These are phyloP conservation scores for Sarotherodon lohbergeri DNA, from an alignment of 2,113 vertebrate genomes.

Conservation along the genomic window DNA sequence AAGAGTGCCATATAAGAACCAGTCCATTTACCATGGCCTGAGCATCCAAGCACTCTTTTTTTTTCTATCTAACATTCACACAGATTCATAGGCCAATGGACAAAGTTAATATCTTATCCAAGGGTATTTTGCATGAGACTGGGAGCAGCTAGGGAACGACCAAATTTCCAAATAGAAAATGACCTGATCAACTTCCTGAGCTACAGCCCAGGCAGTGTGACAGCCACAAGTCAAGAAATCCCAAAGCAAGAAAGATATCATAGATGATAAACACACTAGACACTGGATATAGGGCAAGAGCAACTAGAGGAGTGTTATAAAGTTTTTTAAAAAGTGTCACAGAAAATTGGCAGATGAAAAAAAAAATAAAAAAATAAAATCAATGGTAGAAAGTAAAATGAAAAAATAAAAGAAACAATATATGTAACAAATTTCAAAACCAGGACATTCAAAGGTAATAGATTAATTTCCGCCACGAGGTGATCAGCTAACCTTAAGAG, in stretches of 20 bases:
- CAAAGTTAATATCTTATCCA: background rate
- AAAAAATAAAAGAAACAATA: background rate
- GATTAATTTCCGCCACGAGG: background rate
- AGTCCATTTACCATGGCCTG: background rate
- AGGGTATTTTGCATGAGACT: background rate
- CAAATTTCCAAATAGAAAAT: background rate
- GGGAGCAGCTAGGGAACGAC: background rate
- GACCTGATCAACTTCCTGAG: background rate
- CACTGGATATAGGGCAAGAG: background rate
- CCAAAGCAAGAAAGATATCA: background rate
- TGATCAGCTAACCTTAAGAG: background rate
- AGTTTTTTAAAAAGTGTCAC: background rate
- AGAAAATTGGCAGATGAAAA: background rate
- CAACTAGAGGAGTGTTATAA: background rate
- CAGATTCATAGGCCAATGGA: background rate
- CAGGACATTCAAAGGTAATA: background rate
- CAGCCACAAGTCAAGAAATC: background rate
- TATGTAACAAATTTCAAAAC: rapidly evolving
- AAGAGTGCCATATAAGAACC: background rate
- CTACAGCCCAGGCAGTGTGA: background rate
- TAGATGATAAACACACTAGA: background rate
- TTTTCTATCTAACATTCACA: background rate
- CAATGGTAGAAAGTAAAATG: background rate
- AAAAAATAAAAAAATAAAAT: background rate
- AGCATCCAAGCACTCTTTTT: background rate